phyloP scores from a whole-genome alignment of 2,888 invertebrate genomes.

The Luffia ferchaultella region DNA sequence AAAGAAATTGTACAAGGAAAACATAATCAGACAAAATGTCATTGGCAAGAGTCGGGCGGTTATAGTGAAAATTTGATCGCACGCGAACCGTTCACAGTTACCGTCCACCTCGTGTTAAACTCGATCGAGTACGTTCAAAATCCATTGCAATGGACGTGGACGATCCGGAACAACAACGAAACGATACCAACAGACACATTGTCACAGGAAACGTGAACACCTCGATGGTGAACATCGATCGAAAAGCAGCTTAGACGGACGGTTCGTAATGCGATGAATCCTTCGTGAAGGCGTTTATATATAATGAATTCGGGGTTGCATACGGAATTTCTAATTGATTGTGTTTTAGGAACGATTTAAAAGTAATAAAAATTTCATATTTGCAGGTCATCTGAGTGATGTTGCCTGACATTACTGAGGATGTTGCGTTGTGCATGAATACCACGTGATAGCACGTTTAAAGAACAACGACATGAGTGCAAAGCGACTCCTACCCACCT shows the following conservation, averaged over 20 bases:
- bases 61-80: not conserved
- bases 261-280: not conserved
- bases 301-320: no score
- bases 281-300: no score
- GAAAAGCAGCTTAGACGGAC: not conserved
- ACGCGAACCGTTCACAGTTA: not conserved
- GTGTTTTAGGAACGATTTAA: no score
- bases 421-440: no score
- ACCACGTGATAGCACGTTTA: no score
- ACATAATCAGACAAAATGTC: no score
- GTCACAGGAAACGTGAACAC: not conserved
- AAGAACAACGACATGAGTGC: no score
- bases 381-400: no score
- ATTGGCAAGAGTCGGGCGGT: not conserved
- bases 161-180: not conserved
- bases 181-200: not conserved
- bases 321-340: no score
- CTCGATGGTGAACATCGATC: not conserved
- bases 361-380: no score
- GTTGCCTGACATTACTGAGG: no score
- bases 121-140: not conserved
- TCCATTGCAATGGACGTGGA: not conserved
- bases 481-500: no score
- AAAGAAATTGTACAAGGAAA: not conserved
- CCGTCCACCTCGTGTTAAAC: not conserved